phyloP scores from a whole-genome alignment of 2,888 invertebrate species.

The Callyntrura guangdongensis region DNA sequence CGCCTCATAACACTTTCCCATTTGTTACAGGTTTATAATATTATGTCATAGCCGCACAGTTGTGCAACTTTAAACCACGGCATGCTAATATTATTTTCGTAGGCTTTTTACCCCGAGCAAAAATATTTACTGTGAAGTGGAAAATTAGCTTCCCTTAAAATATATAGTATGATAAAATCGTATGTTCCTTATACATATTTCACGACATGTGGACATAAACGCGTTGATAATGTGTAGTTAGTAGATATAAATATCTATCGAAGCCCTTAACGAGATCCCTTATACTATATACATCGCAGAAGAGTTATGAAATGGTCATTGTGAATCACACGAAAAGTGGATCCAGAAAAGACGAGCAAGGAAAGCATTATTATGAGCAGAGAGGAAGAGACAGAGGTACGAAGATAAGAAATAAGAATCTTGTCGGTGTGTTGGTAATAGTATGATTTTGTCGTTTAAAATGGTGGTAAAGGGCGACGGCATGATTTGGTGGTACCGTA shows the following conservation, averaged over 20 bases:
- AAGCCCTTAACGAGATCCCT: slow-evolving; percentile 22
- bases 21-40: too few species aligned
- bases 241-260: slow-evolving; percentile 7
- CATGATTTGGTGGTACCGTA: background rate
- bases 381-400: background rate
- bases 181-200: background rate
- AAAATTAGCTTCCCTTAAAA: too few species aligned
- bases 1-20: too few species aligned
- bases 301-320: slow-evolving; percentile 23
- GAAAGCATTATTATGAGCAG: background rate
- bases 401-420: slow-evolving; percentile 32
- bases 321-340: background rate
- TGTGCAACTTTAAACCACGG: too few species aligned
- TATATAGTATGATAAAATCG: too few species aligned
- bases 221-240: slow-evolving; percentile 6
- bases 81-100: too few species aligned
- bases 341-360: background rate
- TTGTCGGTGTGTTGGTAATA: background rate
- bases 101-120: too few species aligned
- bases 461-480: slow-evolving; percentile 69
- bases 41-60: too few species aligned
- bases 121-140: too few species aligned
- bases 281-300: slow-evolving; percentile 1
- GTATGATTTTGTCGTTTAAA: slow-evolving; percentile 51
- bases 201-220: background rate